Evolutionary conservation across 2,113 vertebrate species (phyloP).

Genomic region (Propithecus coquereli): DNA sequence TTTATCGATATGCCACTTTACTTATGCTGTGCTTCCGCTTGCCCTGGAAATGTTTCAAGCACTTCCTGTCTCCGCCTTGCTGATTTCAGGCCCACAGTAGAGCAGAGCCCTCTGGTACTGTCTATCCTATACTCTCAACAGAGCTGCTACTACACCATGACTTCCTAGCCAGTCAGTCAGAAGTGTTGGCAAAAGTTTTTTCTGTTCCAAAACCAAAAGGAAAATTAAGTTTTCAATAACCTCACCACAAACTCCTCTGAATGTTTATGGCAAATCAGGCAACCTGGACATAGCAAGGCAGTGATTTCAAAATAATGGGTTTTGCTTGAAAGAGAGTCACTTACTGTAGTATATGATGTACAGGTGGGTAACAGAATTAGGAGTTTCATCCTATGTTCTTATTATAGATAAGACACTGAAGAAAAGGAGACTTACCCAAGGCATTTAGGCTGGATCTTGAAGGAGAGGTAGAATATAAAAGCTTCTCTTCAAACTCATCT

Average conservation of each 20-base stretch:
- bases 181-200: background rate
- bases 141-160: background rate
- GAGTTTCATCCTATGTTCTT: background rate
- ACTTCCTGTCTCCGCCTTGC: background rate
- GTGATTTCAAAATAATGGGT: background rate
- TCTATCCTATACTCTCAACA: background rate
- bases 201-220: background rate
- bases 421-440: background rate
- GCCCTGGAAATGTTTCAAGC: background rate
- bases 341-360: background rate
- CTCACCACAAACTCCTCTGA: background rate
- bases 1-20: accelerated
- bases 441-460: background rate
- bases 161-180: background rate
- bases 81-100: background rate
- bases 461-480: background rate
- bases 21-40: accelerated
- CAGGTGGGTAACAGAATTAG: background rate
- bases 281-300: background rate
- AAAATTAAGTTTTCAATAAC: background rate
- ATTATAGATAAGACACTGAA: background rate
- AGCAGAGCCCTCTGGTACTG: background rate
- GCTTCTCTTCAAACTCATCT: background rate
- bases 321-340: background rate
- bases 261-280: background rate